phyloP scores from a whole-genome alignment of 2,113 vertebrate species.

The Atractosteus spatula region DNA sequence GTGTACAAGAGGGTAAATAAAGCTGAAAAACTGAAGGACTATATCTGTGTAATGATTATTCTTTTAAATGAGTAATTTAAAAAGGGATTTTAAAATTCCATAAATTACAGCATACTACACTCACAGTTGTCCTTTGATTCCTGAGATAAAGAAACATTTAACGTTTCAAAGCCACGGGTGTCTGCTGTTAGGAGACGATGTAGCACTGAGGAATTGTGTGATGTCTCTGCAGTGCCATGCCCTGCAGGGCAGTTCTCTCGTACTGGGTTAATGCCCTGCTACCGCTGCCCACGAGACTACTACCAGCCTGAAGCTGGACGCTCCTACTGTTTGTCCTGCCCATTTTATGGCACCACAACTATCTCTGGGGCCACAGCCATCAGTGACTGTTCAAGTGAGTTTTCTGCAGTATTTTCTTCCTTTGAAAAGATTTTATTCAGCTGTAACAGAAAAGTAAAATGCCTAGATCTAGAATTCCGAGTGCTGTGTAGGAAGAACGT shows the following conservation, averaged over 20 bases:
- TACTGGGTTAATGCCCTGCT: slow-evolving; percentile 88
- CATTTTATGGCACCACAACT: slow-evolving; percentile 92
- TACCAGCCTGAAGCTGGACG: slow-evolving; percentile 89
- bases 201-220: slow-evolving; percentile 10
- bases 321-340: slow-evolving; percentile 93
- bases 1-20: no score
- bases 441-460: no score
- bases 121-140: no score
- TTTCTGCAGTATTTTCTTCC: slow-evolving; percentile 5
- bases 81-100: no score
- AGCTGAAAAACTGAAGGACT: no score
- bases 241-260: slow-evolving; percentile 88
- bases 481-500: no score
- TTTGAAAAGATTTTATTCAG: neutral
- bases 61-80: no score
- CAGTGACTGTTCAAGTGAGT: slow-evolving; percentile 92
- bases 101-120: no score
- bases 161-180: no score
- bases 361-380: slow-evolving; percentile 82
- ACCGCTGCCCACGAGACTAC: slow-evolving; percentile 92
- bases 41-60: no score
- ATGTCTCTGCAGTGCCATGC: slow-evolving; percentile 78
- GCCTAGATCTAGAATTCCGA: no score
- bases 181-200: neutral
- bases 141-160: no score